Evolutionary conservation across 2,113 vertebrate species (phyloP).

Genomic region (Lichenostomus cassidix): DNA sequence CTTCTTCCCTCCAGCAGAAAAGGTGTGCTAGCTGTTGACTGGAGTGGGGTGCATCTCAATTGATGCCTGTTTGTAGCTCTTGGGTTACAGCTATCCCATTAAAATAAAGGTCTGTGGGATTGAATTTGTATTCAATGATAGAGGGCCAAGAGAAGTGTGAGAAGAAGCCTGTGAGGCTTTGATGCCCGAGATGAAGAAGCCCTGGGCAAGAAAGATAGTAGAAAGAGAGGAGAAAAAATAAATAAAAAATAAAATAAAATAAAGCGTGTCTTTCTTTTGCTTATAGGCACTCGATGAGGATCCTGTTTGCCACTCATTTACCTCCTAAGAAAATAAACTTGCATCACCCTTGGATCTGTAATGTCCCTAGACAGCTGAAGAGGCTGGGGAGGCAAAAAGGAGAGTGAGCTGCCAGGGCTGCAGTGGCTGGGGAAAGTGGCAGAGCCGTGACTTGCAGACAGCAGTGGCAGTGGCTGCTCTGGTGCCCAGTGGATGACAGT

Average conservation of each 20-base stretch:
- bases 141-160: neutral
- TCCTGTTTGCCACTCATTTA: neutral
- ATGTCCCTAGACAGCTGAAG: neutral
- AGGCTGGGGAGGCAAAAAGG: neutral
- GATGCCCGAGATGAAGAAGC: neutral
- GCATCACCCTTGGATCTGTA: neutral
- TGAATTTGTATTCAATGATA: neutral
- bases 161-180: neutral
- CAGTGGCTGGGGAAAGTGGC: neutral
- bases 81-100: neutral
- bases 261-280: neutral
- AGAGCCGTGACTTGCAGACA: neutral
- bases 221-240: neutral
- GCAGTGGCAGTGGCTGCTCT: neutral
- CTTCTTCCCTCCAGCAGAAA: neutral
- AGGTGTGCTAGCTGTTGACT: neutral
- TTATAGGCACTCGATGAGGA: neutral
- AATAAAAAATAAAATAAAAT: neutral
- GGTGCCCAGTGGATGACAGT: too few species aligned
- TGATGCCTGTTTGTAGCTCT: neutral
- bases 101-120: neutral
- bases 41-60: fast-evolving
- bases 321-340: neutral
- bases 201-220: neutral
- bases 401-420: neutral